Evolutionary conservation across 2,888 invertebrate species (phyloP), one percentile per base, ranked within the genome.

Genomic region (Slavum lentiscoides): DNA sequence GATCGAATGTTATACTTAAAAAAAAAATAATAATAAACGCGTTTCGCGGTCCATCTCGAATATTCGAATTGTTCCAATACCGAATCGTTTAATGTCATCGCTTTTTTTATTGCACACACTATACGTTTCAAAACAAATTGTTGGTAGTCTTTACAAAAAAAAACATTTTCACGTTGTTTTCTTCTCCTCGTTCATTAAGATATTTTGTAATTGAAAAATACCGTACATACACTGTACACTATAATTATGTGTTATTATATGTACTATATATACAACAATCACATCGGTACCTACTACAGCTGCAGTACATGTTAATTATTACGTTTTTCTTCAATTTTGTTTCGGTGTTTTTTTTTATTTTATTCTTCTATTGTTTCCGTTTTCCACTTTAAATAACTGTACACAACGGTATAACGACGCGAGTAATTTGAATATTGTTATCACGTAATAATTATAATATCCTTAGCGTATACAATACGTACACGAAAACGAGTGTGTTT

Each of bases 141-240:
- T 43, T 7, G 39, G 43, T 43, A 9, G 43, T 43, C 4, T 43
- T 43, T 9, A 9, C 1, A 43, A 9, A 43, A 7, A 43, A 7
- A 43, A 9, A 9, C 43, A 43, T 9, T 9, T 43, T 7, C 43
- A 0, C 9, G 7, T 7, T 7, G 43, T 43, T 7, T 0, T 7
- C 43, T 9, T 43, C 7, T 0, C 9, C 43, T 43, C 43, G 43
- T 49, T 17, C 64, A 39, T 66, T 66, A 17, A 6, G 23, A 39
- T 58, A 49, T 58, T 66, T 39, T 9, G 37, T 66, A 74, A 74
- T 74, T 66, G 74, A 74, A 74, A 64, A 74, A 74, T 66, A 66
- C 30, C 74, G 9, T 23, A 17, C 55, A 39, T 39, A 37, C 9
- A 21, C 30, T 74, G n/a, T n/a, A n/a, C n/a, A 59, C 58, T 19